Base-by-base conservation (phyloP, 1,140 invertebrate species). In the Sinella curviseta region DNA sequence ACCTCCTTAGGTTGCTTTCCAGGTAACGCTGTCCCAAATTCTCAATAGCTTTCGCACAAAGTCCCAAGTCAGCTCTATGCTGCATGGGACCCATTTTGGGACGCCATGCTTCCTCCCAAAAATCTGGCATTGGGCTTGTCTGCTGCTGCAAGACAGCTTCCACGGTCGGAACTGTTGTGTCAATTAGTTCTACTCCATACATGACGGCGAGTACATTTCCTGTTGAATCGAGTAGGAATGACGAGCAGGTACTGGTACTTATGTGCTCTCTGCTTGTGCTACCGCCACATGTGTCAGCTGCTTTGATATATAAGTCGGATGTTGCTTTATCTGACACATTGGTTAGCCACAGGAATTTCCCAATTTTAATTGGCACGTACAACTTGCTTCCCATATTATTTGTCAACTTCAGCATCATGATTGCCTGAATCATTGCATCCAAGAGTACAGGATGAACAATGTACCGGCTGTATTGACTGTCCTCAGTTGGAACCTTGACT, bases 51-150 rank as follows among this genome's bases (percentile, higher is more conserved):
- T n/a, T n/a, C n/a, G n/a, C n/a, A n/a, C n/a, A n/a, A n/a, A n/a
- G n/a, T n/a, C n/a, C n/a, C n/a, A n/a, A n/a, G n/a, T n/a, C 24
- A 8, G 24, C 3, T 4, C 3, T 60, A 26, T 26, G 24, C 57
- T 16, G 14, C 12, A 12, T 26, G 4, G 77, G 39, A 1, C 77
- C 77, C 12, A 0, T 17, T 30, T 28, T 78, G 1, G 20, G 30
- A 26, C 28, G 17, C 78, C 78, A 79, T 26, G 60, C 36, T 76
- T 79, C 78, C 14, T 75, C 48, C 8, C 54, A 79, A n/a, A 79
- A 48, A 20, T 70, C 78, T 1, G 78, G 78, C 0, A 79, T 33
- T 14, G 36, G 33, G 31, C 30, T 35, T 14, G 34, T 48, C 20
- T 55, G 55, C 1, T 73, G 31, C 17, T 35, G 31, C 54, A 79